Evolutionary conservation across 1,140 invertebrate genomes (phyloP), one percentile per base, ranked within the genome.

Genomic region (Gryon sp.): DNA sequence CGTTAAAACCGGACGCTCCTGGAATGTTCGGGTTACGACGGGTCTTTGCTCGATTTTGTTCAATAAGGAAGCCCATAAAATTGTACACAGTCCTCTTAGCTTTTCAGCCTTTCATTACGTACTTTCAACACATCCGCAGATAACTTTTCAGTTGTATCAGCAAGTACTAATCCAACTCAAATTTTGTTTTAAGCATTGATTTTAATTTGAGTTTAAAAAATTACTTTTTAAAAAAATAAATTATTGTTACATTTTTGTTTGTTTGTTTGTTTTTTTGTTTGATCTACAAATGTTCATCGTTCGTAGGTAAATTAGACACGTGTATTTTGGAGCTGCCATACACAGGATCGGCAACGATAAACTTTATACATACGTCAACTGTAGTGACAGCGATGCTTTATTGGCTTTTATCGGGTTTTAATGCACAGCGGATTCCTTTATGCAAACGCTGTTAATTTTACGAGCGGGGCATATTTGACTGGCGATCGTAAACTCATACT

Each of bases 401-500:
- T 86, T 86, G 83, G 82, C 83, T 84, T 86, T 85, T 85, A 86
- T 86, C 84, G 84, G 79, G 78, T 84, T 86, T 86, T 84, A 86
- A 86, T 82, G 83, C 79, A 77, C 70, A 38, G 57, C 78, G 78
- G 78, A 84, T 81, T 84, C 83, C 82, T 86, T 84, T 85, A 86
- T 85, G 84, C 83, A 86, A 86, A 84, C 83, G 85, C 84, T 85
- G 84, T 87, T 87, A 86, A 86, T 87, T 87, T 87, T 83, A 87
- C 84, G 85, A 86, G 80, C 65, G 72, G 70, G 78, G 84, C 84
- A 86, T 86, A 87, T 88, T 88, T 87, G 87, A 84, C 83, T 75
- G 77, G 73, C 77, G 74, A 82, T 87, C 87, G 83, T 88, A 87
- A 88, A 88, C 82, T 84, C 86, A 86, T 86, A 84, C 82, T 86